These are phyloP conservation scores for Prionailurus bengalensis DNA, from an alignment of 2,113 vertebrate species.

Conservation along the genomic window DNA sequence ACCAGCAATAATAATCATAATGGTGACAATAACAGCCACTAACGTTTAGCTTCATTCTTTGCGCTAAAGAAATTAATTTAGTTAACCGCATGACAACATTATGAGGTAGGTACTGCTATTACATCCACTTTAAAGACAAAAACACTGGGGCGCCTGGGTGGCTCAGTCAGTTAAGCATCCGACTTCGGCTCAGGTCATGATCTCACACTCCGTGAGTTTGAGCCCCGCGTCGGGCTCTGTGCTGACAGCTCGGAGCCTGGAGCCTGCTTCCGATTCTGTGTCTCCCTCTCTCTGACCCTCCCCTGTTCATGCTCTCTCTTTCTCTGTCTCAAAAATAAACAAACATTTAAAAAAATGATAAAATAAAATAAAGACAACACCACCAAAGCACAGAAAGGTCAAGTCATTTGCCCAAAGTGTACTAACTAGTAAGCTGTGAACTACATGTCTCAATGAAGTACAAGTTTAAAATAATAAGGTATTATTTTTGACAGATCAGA, in stretches of 20 bases:
- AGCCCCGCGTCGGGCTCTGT: too few relatives aligned
- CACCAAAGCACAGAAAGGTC: background rate
- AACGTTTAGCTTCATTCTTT: constrained; percentile 1
- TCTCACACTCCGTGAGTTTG: too few relatives aligned
- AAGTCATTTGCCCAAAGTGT: background rate
- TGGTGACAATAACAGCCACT: background rate
- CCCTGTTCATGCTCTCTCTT: too few relatives aligned
- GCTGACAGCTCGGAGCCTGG: too few relatives aligned
- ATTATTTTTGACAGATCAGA: background rate
- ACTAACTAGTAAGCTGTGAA: background rate
- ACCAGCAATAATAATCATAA: background rate
- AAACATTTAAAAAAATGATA: too few relatives aligned
- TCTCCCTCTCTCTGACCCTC: too few relatives aligned
- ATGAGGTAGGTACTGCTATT: background rate
- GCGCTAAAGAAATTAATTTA: background rate
- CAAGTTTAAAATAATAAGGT: constrained; percentile 3
- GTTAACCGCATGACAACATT: background rate
- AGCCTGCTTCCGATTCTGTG: too few relatives aligned
- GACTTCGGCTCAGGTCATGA: too few relatives aligned
- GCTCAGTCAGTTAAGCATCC: too few relatives aligned
- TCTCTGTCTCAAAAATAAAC: too few relatives aligned
- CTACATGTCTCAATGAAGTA: background rate
- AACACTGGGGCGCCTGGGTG: background rate
- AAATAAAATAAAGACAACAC: constrained; percentile 3
- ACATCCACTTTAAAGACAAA: constrained; percentile 22